These are phyloP conservation scores for Cataglyphis cursor DNA, from an alignment of 2,888 invertebrate genomes.

Conservation along the genomic window DNA sequence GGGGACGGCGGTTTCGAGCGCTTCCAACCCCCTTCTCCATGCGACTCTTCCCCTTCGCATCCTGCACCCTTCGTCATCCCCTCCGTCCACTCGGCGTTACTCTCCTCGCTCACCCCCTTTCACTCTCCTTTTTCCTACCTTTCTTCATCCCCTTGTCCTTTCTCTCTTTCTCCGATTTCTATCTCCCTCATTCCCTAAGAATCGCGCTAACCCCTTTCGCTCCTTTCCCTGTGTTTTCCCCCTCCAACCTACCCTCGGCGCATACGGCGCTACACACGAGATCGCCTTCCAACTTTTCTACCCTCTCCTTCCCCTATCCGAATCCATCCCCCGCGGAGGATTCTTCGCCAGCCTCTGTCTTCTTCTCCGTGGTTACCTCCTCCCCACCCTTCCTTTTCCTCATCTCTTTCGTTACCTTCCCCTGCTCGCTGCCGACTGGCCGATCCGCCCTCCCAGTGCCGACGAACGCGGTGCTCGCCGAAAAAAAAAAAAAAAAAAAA, in stretches of 20 bases:
- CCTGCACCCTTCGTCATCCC: slow-evolving; percentile 32
- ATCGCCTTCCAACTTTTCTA: slow-evolving; percentile 39
- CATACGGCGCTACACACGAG: slow-evolving; percentile 36
- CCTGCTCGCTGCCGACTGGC: not conserved
- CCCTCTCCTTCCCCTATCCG: slow-evolving; percentile 6
- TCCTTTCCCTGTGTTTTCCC: slow-evolving; percentile 16
- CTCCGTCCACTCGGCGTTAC: not conserved
- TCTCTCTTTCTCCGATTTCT: slow-evolving; percentile 18
- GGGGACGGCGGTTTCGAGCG: slow-evolving; percentile 75
- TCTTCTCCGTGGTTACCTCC: slow-evolving; percentile 32
- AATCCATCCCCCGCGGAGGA: slow-evolving; percentile 29
- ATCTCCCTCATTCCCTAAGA: slow-evolving; percentile 32
- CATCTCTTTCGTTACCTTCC: slow-evolving; percentile 18
- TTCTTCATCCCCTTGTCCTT: not conserved
- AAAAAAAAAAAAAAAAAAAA: slow-evolving; percentile 47
- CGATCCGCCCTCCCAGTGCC: not conserved
- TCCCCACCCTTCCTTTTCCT: slow-evolving; percentile 17
- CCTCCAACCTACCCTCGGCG: slow-evolving; percentile 17
- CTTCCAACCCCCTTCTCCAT: slow-evolving; percentile 73
- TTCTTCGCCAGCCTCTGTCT: slow-evolving; percentile 34
- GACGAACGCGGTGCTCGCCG: slow-evolving; percentile 9
- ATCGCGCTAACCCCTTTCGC: slow-evolving; percentile 40
- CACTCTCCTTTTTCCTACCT: slow-evolving; percentile 17
- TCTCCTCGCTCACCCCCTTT: slow-evolving; percentile 36
- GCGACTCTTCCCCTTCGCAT: slow-evolving; percentile 52